Conservation (phyloP, 1,140 invertebrate genomes). For the Daktulosphaira vitifoliae region DNA sequence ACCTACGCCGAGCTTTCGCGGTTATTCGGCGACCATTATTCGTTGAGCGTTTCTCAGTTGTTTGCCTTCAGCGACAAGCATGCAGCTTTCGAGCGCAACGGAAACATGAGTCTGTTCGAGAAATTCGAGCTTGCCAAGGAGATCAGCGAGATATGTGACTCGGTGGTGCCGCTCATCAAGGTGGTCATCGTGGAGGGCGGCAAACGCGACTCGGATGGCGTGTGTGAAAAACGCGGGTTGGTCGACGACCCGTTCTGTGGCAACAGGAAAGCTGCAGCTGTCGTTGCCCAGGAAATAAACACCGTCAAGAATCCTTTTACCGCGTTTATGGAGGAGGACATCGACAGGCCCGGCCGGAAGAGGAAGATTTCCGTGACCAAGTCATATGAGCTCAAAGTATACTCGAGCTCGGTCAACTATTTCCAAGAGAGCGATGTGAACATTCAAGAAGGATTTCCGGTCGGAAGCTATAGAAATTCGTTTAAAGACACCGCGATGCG, state of each 20-base stretch:
- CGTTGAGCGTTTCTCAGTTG: slow-evolving; percentile 24
- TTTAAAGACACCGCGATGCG: neutral
- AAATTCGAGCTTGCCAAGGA: slow-evolving; percentile 21
- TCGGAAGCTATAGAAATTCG: neutral
- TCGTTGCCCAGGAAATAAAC: neutral
- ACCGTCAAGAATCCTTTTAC: slow-evolving; percentile 4
- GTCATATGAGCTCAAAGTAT: slow-evolving; percentile 9
- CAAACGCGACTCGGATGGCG: neutral
- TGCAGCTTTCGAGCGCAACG: slow-evolving; percentile 29
- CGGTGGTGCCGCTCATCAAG: slow-evolving; percentile 26
- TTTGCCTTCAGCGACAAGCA: slow-evolving; percentile 27
- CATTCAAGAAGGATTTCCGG: too few species aligned
- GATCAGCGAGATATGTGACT: slow-evolving; percentile 29
- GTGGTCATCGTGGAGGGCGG: slow-evolving; percentile 21
- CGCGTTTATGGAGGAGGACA: slow-evolving; percentile 14
- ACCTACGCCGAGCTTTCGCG: slow-evolving; percentile 17
- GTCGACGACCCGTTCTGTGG: neutral
- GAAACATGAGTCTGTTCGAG: slow-evolving; percentile 28
- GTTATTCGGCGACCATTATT: slow-evolving; percentile 22
- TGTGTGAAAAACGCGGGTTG: neutral
- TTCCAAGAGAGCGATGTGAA: neutral
- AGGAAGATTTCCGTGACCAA: neutral
- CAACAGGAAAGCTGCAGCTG: neutral
- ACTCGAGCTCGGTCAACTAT: slow-evolving; percentile 22
- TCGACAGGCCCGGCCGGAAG: neutral